These are phyloP conservation scores for Drosophila limbata DNA, from an alignment of 2,888 invertebrate genomes.

Conservation along the genomic window DNA sequence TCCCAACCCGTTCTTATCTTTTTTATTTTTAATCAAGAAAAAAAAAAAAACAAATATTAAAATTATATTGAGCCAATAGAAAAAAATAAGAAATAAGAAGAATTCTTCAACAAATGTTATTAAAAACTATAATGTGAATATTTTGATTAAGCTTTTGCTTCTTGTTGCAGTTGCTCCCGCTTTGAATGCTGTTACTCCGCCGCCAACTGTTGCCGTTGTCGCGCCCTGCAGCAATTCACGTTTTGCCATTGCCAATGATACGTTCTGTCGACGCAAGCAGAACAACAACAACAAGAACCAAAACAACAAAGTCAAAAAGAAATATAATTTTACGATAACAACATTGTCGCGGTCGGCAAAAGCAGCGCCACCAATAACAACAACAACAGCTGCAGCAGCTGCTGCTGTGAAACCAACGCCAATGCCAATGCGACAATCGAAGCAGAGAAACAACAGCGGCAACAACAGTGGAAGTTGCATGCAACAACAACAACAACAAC, in stretches of 20 bases:
- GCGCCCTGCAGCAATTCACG: slow-evolving; percentile 75
- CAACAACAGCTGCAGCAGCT: slow-evolving; percentile 5
- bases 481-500: slow-evolving; percentile 14
- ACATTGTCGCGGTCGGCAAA: slow-evolving; percentile 81
- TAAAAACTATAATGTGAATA: background rate
- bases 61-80: no score
- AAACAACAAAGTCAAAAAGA: slow-evolving; percentile 77
- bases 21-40: no score
- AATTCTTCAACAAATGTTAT: no score
- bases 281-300: slow-evolving; percentile 74
- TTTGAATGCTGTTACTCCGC: slow-evolving; percentile 17
- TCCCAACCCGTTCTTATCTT: background rate
- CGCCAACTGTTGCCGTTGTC: slow-evolving; percentile 27
- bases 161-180: slow-evolving; percentile 16
- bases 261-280: slow-evolving; percentile 73
- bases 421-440: slow-evolving; percentile 8
- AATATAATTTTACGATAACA: slow-evolving; percentile 85
- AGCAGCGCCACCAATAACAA: slow-evolving; percentile 24
- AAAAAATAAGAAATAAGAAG: no score
- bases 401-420: slow-evolving; percentile 14
- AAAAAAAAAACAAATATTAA: no score
- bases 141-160: background rate
- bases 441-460: slow-evolving; percentile 5
- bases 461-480: slow-evolving; percentile 29
- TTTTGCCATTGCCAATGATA: slow-evolving; percentile 75